phyloP scores from a whole-genome alignment of 2,888 invertebrate species.

The Callosobruchus maculatus region DNA sequence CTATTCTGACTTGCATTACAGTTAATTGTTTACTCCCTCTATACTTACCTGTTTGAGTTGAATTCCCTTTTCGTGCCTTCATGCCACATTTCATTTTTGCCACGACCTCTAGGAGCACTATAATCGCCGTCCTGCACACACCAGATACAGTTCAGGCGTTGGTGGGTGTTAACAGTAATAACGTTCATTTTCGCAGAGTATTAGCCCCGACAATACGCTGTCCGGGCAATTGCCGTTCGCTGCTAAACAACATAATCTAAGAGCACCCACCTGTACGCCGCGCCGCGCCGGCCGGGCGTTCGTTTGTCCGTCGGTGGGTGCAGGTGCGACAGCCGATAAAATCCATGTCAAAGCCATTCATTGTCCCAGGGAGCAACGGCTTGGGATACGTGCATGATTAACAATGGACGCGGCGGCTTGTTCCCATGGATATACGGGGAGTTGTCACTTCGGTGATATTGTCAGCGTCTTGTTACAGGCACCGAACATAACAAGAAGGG shows the following conservation, averaged over 20 bases:
- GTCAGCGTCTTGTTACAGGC: background rate
- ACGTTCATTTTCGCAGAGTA: background rate
- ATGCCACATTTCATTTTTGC: too few relatives aligned
- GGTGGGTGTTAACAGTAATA: background rate
- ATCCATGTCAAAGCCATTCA: constrained; percentile 1
- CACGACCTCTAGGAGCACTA: too few relatives aligned
- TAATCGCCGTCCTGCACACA: background rate
- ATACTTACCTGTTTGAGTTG: too few relatives aligned
- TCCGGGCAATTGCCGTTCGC: background rate
- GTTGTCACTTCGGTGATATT: background rate
- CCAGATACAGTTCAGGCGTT: background rate
- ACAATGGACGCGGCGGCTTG: background rate
- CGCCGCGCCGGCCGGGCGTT: background rate
- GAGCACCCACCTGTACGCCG: background rate
- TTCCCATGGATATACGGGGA: background rate
- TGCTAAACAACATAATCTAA: background rate
- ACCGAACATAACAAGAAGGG: too few relatives aligned
- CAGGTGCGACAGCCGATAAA: background rate
- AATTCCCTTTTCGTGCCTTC: too few relatives aligned
- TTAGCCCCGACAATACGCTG: background rate
- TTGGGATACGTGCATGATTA: background rate
- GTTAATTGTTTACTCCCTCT: too few relatives aligned
- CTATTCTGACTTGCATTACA: too few relatives aligned
- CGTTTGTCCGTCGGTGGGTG: background rate
- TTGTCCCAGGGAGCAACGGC: background rate